Evolutionary conservation across 1,140 invertebrate genomes (phyloP).

Genomic region (Octopus sinensis): DNA sequence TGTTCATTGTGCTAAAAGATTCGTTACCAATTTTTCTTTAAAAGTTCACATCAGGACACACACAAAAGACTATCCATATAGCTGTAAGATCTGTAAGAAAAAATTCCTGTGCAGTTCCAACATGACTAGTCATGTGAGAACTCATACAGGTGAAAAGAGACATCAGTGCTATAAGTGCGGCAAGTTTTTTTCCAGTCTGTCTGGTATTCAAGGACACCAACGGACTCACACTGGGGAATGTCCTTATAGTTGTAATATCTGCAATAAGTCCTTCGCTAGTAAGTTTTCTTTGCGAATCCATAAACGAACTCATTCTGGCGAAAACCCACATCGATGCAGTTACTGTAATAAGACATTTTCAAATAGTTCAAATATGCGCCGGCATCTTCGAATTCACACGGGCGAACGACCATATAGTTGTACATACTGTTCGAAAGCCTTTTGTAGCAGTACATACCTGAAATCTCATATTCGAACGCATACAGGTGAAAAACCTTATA

Average conservation of each 20-base stretch:
- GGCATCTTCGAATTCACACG: slow-evolving; percentile 78
- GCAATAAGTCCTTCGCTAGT: slow-evolving; percentile 42
- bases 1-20: slow-evolving; percentile 1
- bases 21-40: slow-evolving; percentile 21
- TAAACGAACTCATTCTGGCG: slow-evolving; percentile 52
- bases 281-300: slow-evolving; percentile 47
- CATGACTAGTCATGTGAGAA: slow-evolving; percentile 62
- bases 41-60: slow-evolving; percentile 45
- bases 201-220: slow-evolving; percentile 45
- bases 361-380: slow-evolving; percentile 42
- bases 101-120: slow-evolving; percentile 75
- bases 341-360: slow-evolving; percentile 64
- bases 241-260: slow-evolving; percentile 54
- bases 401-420: slow-evolving; percentile 79
- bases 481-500: slow-evolving; percentile 46
- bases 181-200: slow-evolving; percentile 32
- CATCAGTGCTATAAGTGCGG: slow-evolving; percentile 66
- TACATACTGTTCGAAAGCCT: slow-evolving; percentile 64
- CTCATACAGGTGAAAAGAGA: slow-evolving; percentile 63
- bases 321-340: slow-evolving; percentile 49
- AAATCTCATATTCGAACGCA: slow-evolving; percentile 49
- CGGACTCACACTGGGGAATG: slow-evolving; percentile 53
- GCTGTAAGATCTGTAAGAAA: slow-evolving; percentile 68
- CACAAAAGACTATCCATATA: slow-evolving; percentile 59
- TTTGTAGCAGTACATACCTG: slow-evolving; percentile 16